phyloP scores from a whole-genome alignment of 2,888 invertebrate species.

The Lycophotia porphyrea region DNA sequence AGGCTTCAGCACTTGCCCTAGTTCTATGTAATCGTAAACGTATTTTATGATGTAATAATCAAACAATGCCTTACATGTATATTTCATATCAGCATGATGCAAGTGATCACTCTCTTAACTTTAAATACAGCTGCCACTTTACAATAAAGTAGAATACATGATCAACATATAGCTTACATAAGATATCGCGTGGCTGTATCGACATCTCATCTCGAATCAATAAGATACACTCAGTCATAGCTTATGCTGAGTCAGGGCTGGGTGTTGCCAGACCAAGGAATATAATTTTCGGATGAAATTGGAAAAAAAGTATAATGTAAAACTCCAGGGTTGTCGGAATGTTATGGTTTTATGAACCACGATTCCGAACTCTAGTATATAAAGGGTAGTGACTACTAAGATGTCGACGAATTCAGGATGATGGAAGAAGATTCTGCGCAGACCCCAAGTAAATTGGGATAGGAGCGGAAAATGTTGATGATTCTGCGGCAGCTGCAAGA shows the following conservation, averaged over 20 bases:
- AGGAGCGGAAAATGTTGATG: background rate
- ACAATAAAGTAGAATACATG: conserved; percentile 2
- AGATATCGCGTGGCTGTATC: conserved; percentile 29
- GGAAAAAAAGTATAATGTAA: background rate
- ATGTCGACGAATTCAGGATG: background rate
- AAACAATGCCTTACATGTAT: background rate
- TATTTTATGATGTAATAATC: background rate
- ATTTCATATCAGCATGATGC: background rate
- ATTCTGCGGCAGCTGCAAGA: background rate
- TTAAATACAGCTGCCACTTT: background rate
- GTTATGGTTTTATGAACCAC: background rate
- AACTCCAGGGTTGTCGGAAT: background rate
- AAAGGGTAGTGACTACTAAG: background rate
- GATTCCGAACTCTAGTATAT: background rate
- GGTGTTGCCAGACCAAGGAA: conserved; percentile 32
- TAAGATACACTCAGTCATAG: conserved; percentile 58
- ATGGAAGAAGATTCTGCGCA: background rate
- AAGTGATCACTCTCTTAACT: background rate
- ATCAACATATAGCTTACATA: conserved; percentile 21
- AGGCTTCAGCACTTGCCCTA: background rate
- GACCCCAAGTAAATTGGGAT: background rate
- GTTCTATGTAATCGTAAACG: background rate
- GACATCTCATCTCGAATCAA: conserved; percentile 60
- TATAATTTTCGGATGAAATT: background rate
- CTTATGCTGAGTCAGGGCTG: conserved; percentile 56